Conservation (phyloP, 2,888 invertebrate species). For the Lasiommata megera region DNA sequence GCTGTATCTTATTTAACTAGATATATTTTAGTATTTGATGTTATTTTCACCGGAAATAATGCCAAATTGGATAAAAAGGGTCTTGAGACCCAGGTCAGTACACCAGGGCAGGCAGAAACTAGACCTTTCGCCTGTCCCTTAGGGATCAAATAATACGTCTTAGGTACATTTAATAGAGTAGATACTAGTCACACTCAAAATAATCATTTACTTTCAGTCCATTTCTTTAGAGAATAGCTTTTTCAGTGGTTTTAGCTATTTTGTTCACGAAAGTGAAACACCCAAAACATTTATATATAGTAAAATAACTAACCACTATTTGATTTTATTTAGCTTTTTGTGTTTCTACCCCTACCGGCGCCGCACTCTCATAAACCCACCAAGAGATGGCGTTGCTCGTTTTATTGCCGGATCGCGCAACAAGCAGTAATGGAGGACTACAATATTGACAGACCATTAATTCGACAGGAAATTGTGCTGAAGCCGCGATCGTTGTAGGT, state of each 20-base stretch:
- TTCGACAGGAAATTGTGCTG: conserved; percentile 79
- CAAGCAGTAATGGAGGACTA: conserved; percentile 73
- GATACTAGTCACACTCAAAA: no score
- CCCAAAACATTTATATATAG: no score
- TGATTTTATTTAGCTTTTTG: conserved; percentile 9
- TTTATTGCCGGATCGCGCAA: conserved; percentile 73
- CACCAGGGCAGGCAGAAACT: no score
- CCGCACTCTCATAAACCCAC: conserved; percentile 59
- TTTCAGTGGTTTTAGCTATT: neutral
- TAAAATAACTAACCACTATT: neutral
- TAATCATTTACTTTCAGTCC: no score
- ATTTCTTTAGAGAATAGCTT: neutral
- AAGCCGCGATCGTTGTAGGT: conserved; percentile 68
- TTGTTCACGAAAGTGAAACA: neutral
- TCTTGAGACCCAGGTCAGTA: no score
- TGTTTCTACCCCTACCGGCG: conserved; percentile 43
- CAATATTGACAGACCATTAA: conserved; percentile 81
- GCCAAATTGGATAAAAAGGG: no score
- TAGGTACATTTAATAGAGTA: no score
- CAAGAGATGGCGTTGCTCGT: conserved; percentile 68
- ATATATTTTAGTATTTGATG: no score
- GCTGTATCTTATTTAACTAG: no score
- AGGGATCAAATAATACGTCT: no score
- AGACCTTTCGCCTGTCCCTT: no score
- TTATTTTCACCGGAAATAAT: no score